Conservation (phyloP, 1,140 invertebrate genomes). For the Elymnias hypermnestra region DNA sequence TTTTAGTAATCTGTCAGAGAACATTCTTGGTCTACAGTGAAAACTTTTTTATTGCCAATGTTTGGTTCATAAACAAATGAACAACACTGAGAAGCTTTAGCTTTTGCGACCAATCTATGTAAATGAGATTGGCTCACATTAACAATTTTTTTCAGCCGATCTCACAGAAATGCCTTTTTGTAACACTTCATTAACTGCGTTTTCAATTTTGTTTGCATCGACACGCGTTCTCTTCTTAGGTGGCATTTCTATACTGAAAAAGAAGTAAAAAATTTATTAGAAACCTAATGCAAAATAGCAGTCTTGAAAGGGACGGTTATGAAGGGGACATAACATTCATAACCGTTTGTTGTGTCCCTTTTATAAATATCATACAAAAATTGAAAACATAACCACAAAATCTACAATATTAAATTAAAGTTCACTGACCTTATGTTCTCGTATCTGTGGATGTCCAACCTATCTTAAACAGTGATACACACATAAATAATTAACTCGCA, state of each 20-base stretch:
- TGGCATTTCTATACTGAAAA: background rate
- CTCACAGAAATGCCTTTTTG: slow-evolving; percentile 6
- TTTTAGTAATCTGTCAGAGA: slow-evolving; percentile 15
- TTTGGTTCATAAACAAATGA: slow-evolving; percentile 21
- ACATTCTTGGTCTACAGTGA: slow-evolving; percentile 19
- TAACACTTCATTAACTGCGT: slow-evolving; percentile 9
- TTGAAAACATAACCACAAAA: too few relatives aligned
- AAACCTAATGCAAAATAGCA: background rate
- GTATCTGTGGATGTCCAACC: too few relatives aligned
- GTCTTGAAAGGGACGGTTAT: too few relatives aligned
- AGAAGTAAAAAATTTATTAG: background rate
- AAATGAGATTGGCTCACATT: slow-evolving; percentile 12
- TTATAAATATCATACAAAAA: too few relatives aligned
- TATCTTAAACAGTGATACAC: too few relatives aligned
- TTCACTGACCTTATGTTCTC: too few relatives aligned
- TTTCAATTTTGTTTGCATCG: slow-evolving; percentile 8
- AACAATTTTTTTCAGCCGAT: slow-evolving; percentile 8
- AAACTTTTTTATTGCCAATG: slow-evolving; percentile 20
- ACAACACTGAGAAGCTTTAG: slow-evolving; percentile 7
- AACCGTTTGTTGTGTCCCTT: too few relatives aligned
- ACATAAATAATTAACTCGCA: too few relatives aligned
- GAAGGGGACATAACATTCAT: too few relatives aligned
- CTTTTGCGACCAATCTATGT: slow-evolving; percentile 13
- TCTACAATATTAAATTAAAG: too few relatives aligned
- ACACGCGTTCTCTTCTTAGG: slow-evolving; percentile 9